Conservation (phyloP, 2,797 vertebrate genomes). For the Anabas testudineus region DNA sequence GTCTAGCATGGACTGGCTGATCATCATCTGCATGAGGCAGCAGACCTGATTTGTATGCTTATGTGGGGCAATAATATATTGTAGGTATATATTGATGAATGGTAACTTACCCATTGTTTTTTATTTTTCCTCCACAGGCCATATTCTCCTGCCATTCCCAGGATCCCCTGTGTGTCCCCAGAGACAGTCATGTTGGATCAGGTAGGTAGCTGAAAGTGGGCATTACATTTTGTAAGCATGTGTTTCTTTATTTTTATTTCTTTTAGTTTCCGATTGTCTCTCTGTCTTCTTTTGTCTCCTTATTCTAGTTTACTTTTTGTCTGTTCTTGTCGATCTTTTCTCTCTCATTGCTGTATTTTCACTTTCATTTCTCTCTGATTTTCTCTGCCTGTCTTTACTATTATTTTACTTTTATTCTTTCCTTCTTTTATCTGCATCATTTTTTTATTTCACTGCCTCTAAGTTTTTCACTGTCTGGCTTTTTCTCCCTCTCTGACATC, state of each 20-base stretch:
- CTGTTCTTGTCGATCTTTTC: constrained; percentile 3
- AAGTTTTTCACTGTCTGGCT: constrained; percentile 22
- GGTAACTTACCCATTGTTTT: not conserved
- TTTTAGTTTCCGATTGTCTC: not conserved
- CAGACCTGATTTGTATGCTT: too few species aligned
- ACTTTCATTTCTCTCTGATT: not conserved
- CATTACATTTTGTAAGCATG: constrained; percentile 20
- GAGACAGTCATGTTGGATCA: constrained; percentile 91
- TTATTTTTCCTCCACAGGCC: constrained; percentile 78
- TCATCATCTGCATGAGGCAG: not conserved
- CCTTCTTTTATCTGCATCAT: not conserved
- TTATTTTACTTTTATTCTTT: too few species aligned
- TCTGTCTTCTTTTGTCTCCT: not conserved
- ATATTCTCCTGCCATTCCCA: constrained; percentile 92
- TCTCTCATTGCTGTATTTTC: not conserved
- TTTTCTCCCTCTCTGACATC: constrained; percentile 48
- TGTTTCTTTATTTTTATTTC: constrained; percentile 3
- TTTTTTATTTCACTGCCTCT: constrained; percentile 38
- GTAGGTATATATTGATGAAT: too few species aligned
- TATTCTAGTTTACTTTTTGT: not conserved
- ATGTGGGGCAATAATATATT: too few species aligned
- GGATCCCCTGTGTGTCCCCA: constrained; percentile 92
- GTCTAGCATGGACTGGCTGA: not conserved
- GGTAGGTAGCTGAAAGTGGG: constrained; percentile 67
- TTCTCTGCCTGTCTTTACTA: not conserved